Conservation (phyloP, 2,797 vertebrate genomes). For the Phalanger gymnotis region DNA sequence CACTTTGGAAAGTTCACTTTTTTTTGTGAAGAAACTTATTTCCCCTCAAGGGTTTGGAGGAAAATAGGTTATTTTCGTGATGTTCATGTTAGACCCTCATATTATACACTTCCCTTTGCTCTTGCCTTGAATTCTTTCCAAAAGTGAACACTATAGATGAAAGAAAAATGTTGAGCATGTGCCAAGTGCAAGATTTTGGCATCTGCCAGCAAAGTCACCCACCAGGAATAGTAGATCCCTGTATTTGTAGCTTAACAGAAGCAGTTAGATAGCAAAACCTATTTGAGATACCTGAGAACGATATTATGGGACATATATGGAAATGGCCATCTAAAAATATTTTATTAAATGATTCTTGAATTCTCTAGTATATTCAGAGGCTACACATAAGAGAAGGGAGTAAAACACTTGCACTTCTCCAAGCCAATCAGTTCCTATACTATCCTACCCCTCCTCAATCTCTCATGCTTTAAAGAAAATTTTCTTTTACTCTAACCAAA, state of each 20-base stretch:
- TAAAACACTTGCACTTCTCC: not conserved
- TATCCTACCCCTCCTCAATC: not conserved
- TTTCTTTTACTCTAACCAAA: not conserved
- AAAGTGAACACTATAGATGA: not conserved
- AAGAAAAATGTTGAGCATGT: not conserved
- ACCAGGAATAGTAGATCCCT: not conserved
- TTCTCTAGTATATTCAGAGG: not conserved
- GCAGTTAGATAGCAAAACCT: not conserved
- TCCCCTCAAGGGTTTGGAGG: not conserved
- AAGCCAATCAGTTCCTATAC: not conserved
- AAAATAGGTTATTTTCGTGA: not conserved
- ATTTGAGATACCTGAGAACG: constrained; percentile 26
- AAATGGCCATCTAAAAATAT: not conserved
- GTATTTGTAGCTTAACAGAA: not conserved
- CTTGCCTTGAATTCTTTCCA: constrained; percentile 31
- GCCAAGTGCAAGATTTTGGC: not conserved
- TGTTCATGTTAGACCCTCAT: not conserved
- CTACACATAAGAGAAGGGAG: not conserved
- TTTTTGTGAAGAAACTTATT: not conserved
- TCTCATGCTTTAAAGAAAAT: not conserved
- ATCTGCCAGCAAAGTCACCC: constrained; percentile 39
- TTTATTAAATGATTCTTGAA: not conserved
- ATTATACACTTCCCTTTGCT: not conserved
- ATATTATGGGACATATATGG: not conserved
- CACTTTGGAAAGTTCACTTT: constrained; percentile 21